Evolutionary conservation across 1,140 invertebrate species (phyloP), one percentile per base, ranked within the genome.

Genomic region (Limonius californicus): DNA sequence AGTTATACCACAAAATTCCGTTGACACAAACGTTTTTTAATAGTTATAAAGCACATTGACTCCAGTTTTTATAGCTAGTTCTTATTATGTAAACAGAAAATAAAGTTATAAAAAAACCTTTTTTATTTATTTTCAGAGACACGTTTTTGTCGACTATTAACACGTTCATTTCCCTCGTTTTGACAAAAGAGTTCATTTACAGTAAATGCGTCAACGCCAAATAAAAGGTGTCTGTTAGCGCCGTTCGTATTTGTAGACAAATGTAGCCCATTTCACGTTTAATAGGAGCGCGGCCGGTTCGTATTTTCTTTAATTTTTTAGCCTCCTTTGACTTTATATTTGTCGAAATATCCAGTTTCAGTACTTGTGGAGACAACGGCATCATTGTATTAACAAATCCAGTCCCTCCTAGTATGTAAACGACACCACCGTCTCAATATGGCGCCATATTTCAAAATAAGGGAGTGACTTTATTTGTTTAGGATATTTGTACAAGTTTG

Each of bases 371-470:
- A 39, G n/a, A 39, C 35, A 39, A 39, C 35, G 11, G n/a, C 2
- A 39, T 39, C 11, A 39, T 39, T 39, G 35, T 39, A 12, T 39
- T 39, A 39, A 39, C 2, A 7, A 14, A 39, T 11, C 8, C 35
- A 9, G 11, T 2, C 8, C n/a, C n/a, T 39, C 2, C 11, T n/a
- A 39, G n/a, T 14, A 39, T 39, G 35, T 39, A 39, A 39, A 39
- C n/a, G 35, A 39, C 11, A 39, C 35, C 35, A 14, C 3, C n/a
- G 35, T 14, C n/a, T 9, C 35, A 39, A 39, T 39, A 39, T 39
- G 35, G 35, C 35, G 35, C 35, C 35, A 39, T 39, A 39, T 39
- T 39, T 39, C 35, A 39, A 39, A 39, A 39, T 39, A 39, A 39
- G 35, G 35, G 35, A 39, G 35, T 12, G 35, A 9, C 35, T 12